These are phyloP conservation scores for Vollenhovia emeryi DNA, from an alignment of 1,140 invertebrate genomes.

Conservation along the genomic window DNA sequence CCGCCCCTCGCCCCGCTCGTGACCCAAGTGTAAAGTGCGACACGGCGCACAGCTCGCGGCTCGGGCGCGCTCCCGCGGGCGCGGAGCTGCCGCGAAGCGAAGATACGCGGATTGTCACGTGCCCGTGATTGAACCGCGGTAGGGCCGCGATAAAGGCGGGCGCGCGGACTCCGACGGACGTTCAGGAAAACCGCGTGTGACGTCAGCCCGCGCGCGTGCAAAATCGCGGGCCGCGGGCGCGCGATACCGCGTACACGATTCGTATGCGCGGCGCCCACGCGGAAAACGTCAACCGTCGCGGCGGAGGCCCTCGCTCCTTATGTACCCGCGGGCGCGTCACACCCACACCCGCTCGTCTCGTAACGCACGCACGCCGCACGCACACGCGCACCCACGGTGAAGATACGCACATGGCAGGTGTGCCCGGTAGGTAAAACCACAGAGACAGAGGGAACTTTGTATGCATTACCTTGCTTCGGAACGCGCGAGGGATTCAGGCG, in stretches of 20 bases:
- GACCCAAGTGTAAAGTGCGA: no score
- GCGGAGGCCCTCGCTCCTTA: no score
- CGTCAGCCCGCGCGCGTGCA: conserved; percentile 42
- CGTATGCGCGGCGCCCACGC: conserved; percentile 58
- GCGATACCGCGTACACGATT: not conserved
- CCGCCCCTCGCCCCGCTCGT: no score
- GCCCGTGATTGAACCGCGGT: no score
- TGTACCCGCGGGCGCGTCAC: conserved; percentile 2
- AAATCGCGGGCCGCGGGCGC: conserved; percentile 10
- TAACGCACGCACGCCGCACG: not conserved
- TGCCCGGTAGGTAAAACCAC: conserved; percentile 30
- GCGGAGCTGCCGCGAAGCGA: no score
- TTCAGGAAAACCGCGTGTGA: conserved; percentile 63
- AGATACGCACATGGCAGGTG: not conserved
- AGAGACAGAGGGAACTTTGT: conserved; percentile 43
- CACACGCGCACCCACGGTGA: not conserved
- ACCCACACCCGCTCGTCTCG: conserved; percentile 1
- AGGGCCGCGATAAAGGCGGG: no score
- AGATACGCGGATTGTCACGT: no score
- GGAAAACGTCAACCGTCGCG: conserved; percentile 50
- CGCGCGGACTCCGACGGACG: no score
- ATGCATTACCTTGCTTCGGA: conserved; percentile 69
- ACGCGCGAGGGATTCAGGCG: conserved; percentile 64
- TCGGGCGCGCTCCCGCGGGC: no score
- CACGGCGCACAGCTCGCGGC: no score